These are phyloP conservation scores for Sarcoramphus papa DNA, from an alignment of 2,797 vertebrate species.

Conservation along the genomic window DNA sequence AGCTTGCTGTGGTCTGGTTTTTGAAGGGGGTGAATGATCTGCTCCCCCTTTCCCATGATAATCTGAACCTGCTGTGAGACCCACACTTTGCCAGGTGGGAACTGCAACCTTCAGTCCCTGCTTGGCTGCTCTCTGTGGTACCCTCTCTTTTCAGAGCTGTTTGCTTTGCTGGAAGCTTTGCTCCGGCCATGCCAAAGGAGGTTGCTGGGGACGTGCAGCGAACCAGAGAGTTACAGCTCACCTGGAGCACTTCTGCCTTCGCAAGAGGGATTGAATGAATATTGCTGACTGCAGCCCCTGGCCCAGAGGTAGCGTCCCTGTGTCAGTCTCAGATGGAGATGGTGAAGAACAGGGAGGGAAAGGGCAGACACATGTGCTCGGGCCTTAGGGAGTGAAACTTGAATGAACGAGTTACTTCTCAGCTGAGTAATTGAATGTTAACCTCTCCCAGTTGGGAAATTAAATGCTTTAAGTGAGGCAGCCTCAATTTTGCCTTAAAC, in stretches of 20 bases:
- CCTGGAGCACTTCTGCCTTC: background rate
- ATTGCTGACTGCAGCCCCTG: background rate
- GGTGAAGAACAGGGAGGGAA: background rate
- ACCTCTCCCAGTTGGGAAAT: background rate
- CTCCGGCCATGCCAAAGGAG: background rate
- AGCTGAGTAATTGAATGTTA: background rate
- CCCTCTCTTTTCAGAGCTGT: background rate
- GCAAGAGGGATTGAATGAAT: background rate
- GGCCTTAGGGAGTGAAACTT: background rate
- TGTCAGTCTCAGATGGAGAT: background rate
- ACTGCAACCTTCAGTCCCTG: background rate
- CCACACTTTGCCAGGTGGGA: background rate
- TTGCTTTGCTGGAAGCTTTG: background rate
- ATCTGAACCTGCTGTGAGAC: background rate
- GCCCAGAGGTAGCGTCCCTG: background rate
- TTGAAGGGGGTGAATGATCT: background rate
- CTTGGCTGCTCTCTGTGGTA: background rate
- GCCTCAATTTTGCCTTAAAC: background rate
- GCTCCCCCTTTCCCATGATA: background rate
- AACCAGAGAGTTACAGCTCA: background rate
- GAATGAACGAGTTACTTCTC: background rate
- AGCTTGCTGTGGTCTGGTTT: background rate
- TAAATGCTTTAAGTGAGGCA: background rate
- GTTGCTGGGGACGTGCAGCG: background rate
- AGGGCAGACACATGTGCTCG: fast-evolving